Evolutionary conservation across 2,113 vertebrate species (phyloP), one percentile per base, ranked within the genome.

Genomic region (Hassar affinis): DNA sequence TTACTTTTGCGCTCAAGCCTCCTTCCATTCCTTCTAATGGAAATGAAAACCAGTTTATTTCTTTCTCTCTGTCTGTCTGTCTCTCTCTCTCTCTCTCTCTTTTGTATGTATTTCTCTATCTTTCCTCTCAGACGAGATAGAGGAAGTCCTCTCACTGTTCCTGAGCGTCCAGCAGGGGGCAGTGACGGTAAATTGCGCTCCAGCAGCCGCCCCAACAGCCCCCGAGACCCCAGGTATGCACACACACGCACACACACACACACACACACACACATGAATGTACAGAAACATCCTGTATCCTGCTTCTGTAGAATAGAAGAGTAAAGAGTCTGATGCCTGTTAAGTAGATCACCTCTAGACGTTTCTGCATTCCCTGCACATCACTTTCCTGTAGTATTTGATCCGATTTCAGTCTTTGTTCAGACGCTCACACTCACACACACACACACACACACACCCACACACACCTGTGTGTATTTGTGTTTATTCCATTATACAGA

Each of bases 151-250:
- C 88, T 90, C 27, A 93, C 90, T 85, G 90, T 89, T 85, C 89
- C 91, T 59, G 93, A 94, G 59, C 86, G 91, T 78, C 89, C 91
- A 66, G 83, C 89, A 52, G 91, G 84, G 56, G 90, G 90, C 85
- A 90, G 85, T 4, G 93, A 95, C 64, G 89, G 2, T 85, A 89
- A 90, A 84, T 79, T 93, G 8, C 92, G 92, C 61, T 88, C 89
- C 33, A 88, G 89, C 89, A 94, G 92, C 76, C 92, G 92, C 30
- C 93, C 93, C 82, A 94, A 93, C 90, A 94, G 93, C 90, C 94
- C 94, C 3, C 83, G 93, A 85, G 93, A 94, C 86, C 86, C 91
- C 77, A 94, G 92, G 93, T 94, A 66, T 18, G 57, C 25, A 30
- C 17, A 79, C 59, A 66, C 38, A 49, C 27, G 20, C 35, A 62